Percentiles rank a stretch among this genome's conserved stretches.
Conservation (phyloP, 2,888 invertebrate species). For the Xestia rhomboidea region DNA sequence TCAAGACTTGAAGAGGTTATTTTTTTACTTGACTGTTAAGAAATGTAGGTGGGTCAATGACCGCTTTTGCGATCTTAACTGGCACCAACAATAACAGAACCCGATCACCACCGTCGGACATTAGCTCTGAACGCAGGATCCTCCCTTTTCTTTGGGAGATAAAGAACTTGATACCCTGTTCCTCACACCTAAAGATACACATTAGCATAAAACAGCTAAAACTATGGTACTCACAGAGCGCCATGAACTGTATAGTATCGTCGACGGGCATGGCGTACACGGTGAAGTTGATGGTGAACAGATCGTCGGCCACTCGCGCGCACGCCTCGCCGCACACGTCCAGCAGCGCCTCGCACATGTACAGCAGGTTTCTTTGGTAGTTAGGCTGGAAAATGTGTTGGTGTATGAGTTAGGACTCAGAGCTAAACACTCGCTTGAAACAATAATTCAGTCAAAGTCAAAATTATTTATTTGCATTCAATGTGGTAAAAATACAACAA, state of each 20-base stretch:
- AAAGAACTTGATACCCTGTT: neutral
- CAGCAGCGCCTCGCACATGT: conserved; percentile 89
- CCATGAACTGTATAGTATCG: conserved; percentile 83
- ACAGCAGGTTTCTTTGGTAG: conserved; percentile 91
- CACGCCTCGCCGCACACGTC: conserved; percentile 86
- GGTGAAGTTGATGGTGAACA: conserved; percentile 85
- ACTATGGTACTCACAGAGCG: conserved; percentile 78
- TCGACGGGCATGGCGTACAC: conserved; percentile 86
- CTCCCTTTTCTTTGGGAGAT: neutral
- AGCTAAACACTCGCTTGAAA: neutral
- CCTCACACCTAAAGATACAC: neutral
- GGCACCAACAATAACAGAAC: no score
- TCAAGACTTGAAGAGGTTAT: no score
- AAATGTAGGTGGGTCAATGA: no score
- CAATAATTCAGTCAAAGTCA: no score
- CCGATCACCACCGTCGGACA: neutral
- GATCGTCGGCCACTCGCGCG: conserved; percentile 76
- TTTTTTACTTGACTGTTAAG: no score
- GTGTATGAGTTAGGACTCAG: neutral
- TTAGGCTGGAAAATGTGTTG: conserved; percentile 80
- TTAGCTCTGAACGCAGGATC: neutral
- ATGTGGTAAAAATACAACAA: no score
- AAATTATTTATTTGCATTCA: no score
- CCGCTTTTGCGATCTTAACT: no score
- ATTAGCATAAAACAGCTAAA: neutral